Percentiles rank a stretch among this genome's conserved stretches.
Evolutionary conservation across 2,888 invertebrate species (phyloP).

Genomic region (Esperia sulphurella): DNA sequence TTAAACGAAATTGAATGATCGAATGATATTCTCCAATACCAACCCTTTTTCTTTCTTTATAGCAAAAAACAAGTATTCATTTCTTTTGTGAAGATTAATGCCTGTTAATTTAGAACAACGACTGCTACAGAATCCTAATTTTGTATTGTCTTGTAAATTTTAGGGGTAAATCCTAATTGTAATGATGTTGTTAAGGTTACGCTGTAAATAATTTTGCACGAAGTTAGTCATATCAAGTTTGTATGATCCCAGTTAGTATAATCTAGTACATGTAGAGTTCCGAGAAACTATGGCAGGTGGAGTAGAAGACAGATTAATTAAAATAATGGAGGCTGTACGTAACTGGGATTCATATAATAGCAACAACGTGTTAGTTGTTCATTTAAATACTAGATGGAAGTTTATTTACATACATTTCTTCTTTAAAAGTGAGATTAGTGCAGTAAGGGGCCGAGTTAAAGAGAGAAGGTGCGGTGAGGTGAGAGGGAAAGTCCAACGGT

Average conservation of each 20-base stretch:
- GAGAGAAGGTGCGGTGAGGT: too few relatives aligned
- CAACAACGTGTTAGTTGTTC: neutral
- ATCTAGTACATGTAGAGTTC: neutral
- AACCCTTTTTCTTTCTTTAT: conserved; percentile 3
- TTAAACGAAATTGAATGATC: too few relatives aligned
- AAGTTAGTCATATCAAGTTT: conserved; percentile 55
- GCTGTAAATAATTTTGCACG: conserved; percentile 65
- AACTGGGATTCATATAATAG: too few relatives aligned
- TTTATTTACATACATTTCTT: neutral
- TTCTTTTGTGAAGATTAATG: too few relatives aligned
- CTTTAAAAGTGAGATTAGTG: too few relatives aligned
- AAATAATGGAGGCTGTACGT: too few relatives aligned
- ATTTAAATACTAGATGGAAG: neutral
- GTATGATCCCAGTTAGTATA: neutral
- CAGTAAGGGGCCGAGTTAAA: too few relatives aligned
- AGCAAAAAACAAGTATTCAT: too few relatives aligned
- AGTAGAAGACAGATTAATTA: too few relatives aligned
- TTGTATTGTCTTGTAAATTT: conserved; percentile 2
- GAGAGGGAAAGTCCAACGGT: too few relatives aligned
- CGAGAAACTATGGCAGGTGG: too few relatives aligned
- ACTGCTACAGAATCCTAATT: neutral
- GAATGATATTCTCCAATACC: neutral
- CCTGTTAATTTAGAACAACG: neutral
- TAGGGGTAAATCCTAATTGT: neutral
- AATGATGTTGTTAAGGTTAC: conserved; percentile 15